These are phyloP conservation scores for Uloborus diversus DNA, from an alignment of 1,140 invertebrate genomes.

Conservation along the genomic window DNA sequence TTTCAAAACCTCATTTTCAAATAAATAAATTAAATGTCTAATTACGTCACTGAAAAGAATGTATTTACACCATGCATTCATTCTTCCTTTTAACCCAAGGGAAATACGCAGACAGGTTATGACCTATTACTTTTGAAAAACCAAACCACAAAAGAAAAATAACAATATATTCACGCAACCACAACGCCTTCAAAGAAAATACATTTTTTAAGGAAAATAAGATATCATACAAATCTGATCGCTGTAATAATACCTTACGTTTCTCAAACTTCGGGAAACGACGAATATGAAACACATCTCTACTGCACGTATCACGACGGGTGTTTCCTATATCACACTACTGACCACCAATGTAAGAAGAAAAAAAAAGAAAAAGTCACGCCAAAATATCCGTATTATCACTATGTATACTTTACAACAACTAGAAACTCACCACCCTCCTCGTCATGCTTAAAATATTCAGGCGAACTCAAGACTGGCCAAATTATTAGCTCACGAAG, in stretches of 20 bases:
- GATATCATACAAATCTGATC: not conserved
- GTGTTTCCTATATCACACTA: not conserved
- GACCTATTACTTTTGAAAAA: no score
- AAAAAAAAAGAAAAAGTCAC: constrained; percentile 13
- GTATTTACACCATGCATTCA: no score
- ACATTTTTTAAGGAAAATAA: not conserved
- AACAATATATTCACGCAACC: no score
- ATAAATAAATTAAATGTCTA: no score
- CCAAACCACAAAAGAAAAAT: no score
- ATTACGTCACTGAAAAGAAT: no score
- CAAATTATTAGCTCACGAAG: constrained; percentile 42
- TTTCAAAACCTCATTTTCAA: no score
- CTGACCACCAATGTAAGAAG: not conserved
- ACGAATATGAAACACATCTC: constrained; percentile 5
- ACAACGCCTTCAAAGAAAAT: no score
- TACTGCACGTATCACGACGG: constrained; percentile 4
- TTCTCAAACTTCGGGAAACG: not conserved
- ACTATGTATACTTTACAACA: constrained; percentile 32
- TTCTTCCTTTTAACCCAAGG: no score
- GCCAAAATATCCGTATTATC: constrained; percentile 26
- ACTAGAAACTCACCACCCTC: constrained; percentile 20
- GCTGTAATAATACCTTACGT: constrained; percentile 1
- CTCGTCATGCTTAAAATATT: constrained; percentile 35
- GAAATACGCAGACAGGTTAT: not conserved
- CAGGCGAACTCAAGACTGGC: not conserved